Evolutionary conservation across 2,113 vertebrate species (phyloP), one percentile per base, ranked within the genome.

Genomic region (Perccottus glenii): DNA sequence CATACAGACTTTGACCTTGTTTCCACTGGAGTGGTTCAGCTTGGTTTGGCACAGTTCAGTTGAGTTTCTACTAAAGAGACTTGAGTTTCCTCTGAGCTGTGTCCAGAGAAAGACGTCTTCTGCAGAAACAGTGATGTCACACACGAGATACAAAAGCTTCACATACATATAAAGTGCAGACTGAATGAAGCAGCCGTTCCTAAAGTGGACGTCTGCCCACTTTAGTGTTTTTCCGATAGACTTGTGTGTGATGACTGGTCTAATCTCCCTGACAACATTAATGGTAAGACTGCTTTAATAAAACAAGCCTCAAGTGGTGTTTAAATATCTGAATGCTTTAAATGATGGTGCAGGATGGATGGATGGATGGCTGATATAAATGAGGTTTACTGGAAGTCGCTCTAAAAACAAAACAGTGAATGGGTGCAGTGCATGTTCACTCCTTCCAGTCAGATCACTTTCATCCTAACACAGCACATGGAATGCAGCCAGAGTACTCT

Each of bases 391-490:
- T 48, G 33, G 64, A 79, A 60, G 68, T 84, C 52, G 47, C 5
- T 1, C 51, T 66, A 53, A 60, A 83, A 72, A 82, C 55, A 77
- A 83, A 82, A 66, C 60, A 80, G 49, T 44, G 19, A 67, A 73
- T 80, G 73, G 80, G 61, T 68, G 48, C 66, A 8, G 42, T 69
- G 80, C 72, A 69, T 80, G 43, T 70, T 72, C 46, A 51, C 27
- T 68, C 49, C 16, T 67, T 78, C 64, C 80, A 84, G 72, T 81
- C 46, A 73, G 55, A 72, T 36, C 69, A 60, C 66, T 73, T 45
- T 85, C 74, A 64, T 80, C 38, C 11, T 77, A 64, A 80, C 73
- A 50, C 73, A 85, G 60, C 55, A 43, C 2, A 44, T 82, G 83
- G 83, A 74, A 65, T 62, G 36, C 45, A 77, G 78, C 85, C 74